phyloP scores from a whole-genome alignment of 2,797 vertebrate species.

The Urocyon cinereoargenteus region DNA sequence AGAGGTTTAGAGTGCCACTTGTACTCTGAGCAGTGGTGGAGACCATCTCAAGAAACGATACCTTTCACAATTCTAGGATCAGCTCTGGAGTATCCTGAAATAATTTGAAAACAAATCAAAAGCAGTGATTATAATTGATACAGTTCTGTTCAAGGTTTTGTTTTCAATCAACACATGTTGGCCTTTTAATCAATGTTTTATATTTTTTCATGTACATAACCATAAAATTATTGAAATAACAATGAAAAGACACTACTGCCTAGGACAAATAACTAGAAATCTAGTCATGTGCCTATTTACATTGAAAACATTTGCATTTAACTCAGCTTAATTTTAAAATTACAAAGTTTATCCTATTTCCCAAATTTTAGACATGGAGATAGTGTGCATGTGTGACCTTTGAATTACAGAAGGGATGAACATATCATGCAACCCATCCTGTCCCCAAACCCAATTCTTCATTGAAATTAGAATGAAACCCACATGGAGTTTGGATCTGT shows the following conservation, averaged over 20 bases:
- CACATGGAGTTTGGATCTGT: not conserved
- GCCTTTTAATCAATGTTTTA: not conserved
- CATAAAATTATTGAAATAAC: slow-evolving; percentile 6
- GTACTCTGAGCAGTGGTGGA: not conserved
- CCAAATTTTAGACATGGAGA: not conserved
- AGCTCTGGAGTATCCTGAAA: not conserved
- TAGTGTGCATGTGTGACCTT: not conserved
- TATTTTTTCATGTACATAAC: not conserved
- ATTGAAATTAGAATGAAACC: not conserved
- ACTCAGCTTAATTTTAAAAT: not conserved
- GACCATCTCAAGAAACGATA: not conserved
- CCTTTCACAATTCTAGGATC: not conserved
- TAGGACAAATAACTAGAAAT: not conserved
- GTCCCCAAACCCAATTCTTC: not conserved
- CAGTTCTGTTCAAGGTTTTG: not conserved
- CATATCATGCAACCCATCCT: not conserved
- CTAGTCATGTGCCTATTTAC: not conserved
- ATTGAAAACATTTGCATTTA: not conserved
- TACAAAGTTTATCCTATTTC: not conserved
- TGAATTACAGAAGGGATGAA: not conserved
- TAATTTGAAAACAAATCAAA: not conserved
- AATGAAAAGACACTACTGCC: not conserved
- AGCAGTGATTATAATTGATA: not conserved
- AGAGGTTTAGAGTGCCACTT: not conserved
- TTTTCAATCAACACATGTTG: not conserved